phyloP scores from a whole-genome alignment of 2,797 vertebrate genomes.

The Trachops cirrhosus region DNA sequence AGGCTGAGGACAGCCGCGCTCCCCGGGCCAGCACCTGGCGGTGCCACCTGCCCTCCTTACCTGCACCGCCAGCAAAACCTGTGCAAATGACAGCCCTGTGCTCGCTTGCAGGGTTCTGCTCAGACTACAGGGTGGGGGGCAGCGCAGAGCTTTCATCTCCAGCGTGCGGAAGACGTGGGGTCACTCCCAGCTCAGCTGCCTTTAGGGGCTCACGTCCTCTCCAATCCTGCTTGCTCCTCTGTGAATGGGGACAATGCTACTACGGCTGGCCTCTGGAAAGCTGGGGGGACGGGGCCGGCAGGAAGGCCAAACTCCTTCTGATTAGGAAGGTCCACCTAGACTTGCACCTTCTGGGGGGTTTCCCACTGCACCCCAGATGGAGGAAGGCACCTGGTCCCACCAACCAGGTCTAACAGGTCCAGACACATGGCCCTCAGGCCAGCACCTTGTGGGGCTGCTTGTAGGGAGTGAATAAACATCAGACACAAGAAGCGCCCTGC shows the following conservation, averaged over 20 bases:
- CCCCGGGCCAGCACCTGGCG: accelerated
- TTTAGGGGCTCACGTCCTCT: accelerated
- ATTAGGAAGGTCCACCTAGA: background rate
- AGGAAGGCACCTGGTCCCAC: background rate
- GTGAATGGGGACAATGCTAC: no score
- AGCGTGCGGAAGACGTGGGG: accelerated
- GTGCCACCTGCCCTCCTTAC: background rate
- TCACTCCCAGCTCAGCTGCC: background rate
- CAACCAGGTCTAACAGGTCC: background rate
- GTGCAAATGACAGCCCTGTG: accelerated
- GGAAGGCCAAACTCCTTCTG: background rate
- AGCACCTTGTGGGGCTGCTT: background rate
- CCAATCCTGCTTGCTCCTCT: background rate
- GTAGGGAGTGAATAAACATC: background rate
- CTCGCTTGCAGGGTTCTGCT: accelerated
- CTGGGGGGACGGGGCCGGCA: background rate
- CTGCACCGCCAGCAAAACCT: background rate
- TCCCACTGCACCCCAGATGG: background rate
- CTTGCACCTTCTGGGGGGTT: accelerated
- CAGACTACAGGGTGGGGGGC: background rate
- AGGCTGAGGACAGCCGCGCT: background rate
- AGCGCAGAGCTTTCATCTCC: background rate
- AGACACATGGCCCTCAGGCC: background rate
- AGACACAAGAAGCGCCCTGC: accelerated
- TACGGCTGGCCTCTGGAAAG: background rate